Percentiles rank a stretch among this genome's conserved stretches.
Conservation (phyloP, 2,888 invertebrate genomes). For the Asteroscopus sphinx region DNA sequence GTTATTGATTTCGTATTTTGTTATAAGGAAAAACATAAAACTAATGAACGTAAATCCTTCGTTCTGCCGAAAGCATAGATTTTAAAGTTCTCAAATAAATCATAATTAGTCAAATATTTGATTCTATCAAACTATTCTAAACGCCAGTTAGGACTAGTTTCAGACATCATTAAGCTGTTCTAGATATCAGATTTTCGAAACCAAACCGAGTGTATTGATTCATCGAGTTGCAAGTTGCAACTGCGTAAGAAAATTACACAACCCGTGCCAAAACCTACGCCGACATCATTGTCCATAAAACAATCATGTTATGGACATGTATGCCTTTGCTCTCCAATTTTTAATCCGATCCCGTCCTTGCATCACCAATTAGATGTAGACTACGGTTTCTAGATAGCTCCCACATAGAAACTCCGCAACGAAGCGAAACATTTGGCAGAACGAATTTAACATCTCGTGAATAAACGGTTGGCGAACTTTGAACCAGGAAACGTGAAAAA, state of each 20-base stretch:
- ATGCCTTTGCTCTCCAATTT: constrained; percentile 35
- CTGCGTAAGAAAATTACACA: constrained; percentile 31
- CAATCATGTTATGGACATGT: constrained; percentile 36
- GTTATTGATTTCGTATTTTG: constrained; percentile 2
- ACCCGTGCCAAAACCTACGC: constrained; percentile 30
- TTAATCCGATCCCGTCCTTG: constrained; percentile 30
- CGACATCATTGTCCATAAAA: constrained; percentile 48
- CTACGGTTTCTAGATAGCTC: constrained; percentile 28
- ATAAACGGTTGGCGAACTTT: constrained; percentile 16
- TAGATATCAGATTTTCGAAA: constrained; percentile 56
- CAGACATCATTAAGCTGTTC: constrained; percentile 38
- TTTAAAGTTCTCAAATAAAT: no score
- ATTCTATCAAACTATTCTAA: constrained; percentile 6
- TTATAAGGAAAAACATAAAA: neutral
- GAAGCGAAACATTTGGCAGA: constrained; percentile 24
- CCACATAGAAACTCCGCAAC: constrained; percentile 26
- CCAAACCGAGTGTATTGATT: constrained; percentile 36
- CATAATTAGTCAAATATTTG: no score
- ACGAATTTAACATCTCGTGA: constrained; percentile 39
- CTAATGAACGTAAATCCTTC: neutral
- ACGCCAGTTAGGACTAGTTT: constrained; percentile 6
- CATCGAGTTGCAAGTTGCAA: constrained; percentile 37
- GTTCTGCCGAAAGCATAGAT: no score
- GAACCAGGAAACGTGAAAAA: constrained; percentile 5
- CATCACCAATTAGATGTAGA: constrained; percentile 36